Evolutionary conservation across 1,140 invertebrate genomes (phyloP).

Genomic region (Drosophila pandora): DNA sequence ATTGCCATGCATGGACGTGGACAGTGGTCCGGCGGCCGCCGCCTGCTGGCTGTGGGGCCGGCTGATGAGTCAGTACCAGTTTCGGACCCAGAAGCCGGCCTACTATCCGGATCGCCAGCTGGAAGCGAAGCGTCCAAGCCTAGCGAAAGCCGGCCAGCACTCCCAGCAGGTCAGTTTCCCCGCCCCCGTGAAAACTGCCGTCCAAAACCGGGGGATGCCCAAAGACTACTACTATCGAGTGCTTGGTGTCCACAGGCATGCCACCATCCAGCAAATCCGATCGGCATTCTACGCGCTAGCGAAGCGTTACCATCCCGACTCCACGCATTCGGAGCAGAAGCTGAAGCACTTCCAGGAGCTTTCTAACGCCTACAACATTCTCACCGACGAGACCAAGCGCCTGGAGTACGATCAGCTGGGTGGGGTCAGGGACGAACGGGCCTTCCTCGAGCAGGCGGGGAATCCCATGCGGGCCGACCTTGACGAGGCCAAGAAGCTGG

Average conservation of each 20-base stretch:
- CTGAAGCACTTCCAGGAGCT: conserved; percentile 94
- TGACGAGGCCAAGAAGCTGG: conserved; percentile 6
- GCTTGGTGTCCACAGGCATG: conserved; percentile 89
- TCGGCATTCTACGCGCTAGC: conserved; percentile 92
- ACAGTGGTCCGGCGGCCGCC: background rate
- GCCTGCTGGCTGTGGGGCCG: conserved; percentile 34
- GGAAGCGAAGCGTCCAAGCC: conserved; percentile 41
- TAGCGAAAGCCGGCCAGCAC: background rate
- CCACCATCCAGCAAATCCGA: conserved; percentile 91
- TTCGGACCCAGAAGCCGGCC: conserved; percentile 42
- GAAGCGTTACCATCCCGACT: conserved; percentile 89
- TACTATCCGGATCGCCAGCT: conserved; percentile 72
- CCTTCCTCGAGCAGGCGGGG: conserved; percentile 63
- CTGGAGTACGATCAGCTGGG: conserved; percentile 88
- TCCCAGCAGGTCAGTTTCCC: conserved; percentile 7
- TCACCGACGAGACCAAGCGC: conserved; percentile 91
- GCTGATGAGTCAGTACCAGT: conserved; percentile 67
- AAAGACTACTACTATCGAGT: conserved; percentile 96
- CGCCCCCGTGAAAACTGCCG: conserved; percentile 13
- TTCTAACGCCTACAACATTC: conserved; percentile 93
- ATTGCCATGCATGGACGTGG: conserved; percentile 1
- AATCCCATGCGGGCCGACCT: conserved; percentile 54
- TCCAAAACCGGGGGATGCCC: conserved; percentile 50
- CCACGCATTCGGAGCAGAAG: conserved; percentile 87
- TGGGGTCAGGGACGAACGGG: conserved; percentile 60